A percentile compares a stretch with the other conserved stretches of the same genome.
Conservation (phyloP, 2,888 invertebrate genomes). For the Rutpela maculata region DNA sequence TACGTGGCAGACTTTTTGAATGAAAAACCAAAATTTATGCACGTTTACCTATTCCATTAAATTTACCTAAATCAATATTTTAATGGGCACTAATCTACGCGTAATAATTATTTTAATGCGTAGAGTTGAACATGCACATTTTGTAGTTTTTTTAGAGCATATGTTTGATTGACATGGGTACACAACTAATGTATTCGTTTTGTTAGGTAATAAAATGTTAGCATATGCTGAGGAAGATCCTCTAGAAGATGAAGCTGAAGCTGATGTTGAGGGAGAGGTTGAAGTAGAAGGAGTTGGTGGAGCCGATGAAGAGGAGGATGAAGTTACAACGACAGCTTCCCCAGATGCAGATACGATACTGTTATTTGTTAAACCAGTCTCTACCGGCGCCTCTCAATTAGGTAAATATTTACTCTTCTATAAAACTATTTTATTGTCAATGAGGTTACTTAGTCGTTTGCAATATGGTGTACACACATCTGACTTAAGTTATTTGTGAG, state of each 20-base stretch:
- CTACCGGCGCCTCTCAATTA: constrained; percentile 79
- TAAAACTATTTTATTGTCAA: no score
- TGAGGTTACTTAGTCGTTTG: no score
- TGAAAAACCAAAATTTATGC: constrained; percentile 13
- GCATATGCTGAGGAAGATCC: constrained; percentile 82
- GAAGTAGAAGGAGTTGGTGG: constrained; percentile 81
- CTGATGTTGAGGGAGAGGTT: constrained; percentile 79
- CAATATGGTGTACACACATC: no score
- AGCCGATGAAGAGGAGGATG: constrained; percentile 79
- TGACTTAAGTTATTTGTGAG: no score
- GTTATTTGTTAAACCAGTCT: constrained; percentile 89
- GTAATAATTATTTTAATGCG: no score
- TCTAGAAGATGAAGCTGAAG: constrained; percentile 81
- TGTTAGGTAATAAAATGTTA: constrained; percentile 74
- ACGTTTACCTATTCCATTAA: no score
- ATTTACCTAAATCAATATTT: no score
- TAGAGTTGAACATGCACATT: constrained; percentile 8
- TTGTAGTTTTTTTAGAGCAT: background rate
- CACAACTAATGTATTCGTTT: constrained; percentile 39
- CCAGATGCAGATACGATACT: constrained; percentile 94
- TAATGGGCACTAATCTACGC: no score
- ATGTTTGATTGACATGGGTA: constrained; percentile 10
- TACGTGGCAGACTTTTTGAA: constrained; percentile 35
- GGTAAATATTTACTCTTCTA: constrained; percentile 74
- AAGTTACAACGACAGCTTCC: constrained; percentile 84